phyloP scores from a whole-genome alignment of 2,888 invertebrate genomes.

The Drosophila conformis region DNA sequence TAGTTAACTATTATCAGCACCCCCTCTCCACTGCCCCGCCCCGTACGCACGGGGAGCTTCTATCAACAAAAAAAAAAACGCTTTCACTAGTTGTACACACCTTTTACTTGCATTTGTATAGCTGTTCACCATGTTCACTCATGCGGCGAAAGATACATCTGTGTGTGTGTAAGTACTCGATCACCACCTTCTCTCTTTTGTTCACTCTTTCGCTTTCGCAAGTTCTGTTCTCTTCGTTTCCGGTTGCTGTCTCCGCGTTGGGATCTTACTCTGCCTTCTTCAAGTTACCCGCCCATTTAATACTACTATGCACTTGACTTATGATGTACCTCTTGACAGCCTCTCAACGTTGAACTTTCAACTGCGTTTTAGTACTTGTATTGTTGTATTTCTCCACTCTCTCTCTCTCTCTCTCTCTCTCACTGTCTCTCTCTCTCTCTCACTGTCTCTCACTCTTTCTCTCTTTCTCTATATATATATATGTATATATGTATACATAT shows the following conservation, averaged over 20 bases:
- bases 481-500: neutral
- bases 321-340: conserved; percentile 2
- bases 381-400: conserved; percentile 49
- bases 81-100: neutral
- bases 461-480: neutral
- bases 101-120: neutral
- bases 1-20: neutral
- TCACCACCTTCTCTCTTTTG: conserved; percentile 15
- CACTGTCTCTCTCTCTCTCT: conserved; percentile 27
- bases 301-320: conserved; percentile 18
- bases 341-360: conserved; percentile 58
- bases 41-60: neutral
- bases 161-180: conserved; percentile 29
- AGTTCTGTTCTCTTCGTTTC: conserved; percentile 30
- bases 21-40: neutral
- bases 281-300: conserved; percentile 1
- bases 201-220: conserved; percentile 27
- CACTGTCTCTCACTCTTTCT: conserved; percentile 30
- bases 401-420: conserved; percentile 36
- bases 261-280: conserved; percentile 7
- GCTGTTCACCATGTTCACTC: conserved; percentile 4
- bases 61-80: neutral
- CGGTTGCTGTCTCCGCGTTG: conserved; percentile 38
- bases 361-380: conserved; percentile 53
- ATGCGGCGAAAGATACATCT: conserved; percentile 17